Conservation (phyloP, 2,797 vertebrate genomes). For the Argyrosomus regius region DNA sequence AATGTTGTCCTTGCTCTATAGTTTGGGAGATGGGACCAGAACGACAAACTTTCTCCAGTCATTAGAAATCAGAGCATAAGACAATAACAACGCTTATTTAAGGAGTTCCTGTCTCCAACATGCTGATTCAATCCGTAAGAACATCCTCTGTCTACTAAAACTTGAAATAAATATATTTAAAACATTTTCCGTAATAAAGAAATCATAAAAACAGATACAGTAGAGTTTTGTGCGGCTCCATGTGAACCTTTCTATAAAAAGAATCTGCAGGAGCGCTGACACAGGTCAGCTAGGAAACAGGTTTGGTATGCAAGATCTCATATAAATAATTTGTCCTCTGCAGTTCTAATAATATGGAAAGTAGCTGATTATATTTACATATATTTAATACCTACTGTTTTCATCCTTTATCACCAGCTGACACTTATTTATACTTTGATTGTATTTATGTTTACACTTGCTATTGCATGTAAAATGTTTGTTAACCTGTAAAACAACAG, state of each 20-base stretch:
- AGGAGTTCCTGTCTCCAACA: not conserved
- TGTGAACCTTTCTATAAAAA: not conserved
- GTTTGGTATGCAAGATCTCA: not conserved
- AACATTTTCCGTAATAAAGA: not conserved
- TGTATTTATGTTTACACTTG: not conserved
- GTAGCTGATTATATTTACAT: not conserved
- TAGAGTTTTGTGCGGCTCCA: not conserved
- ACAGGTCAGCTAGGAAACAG: slow-evolving; percentile 2
- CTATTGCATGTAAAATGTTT: not conserved
- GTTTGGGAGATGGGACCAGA: not conserved
- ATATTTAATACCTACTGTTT: not conserved
- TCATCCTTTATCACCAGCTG: no score
- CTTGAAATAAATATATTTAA: not conserved
- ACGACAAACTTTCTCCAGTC: not conserved
- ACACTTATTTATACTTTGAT: not conserved
- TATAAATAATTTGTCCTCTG: not conserved
- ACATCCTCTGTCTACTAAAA: not conserved
- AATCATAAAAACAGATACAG: not conserved
- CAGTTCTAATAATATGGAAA: not conserved
- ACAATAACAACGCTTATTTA: not conserved
- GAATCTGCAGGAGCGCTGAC: not conserved
- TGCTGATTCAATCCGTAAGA: not conserved
- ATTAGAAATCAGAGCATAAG: not conserved
- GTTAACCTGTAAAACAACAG: not conserved
- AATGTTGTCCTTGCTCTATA: not conserved